Evolutionary conservation across 1,140 invertebrate species (phyloP).

Genomic region (Dendrolimus kikuchii): DNA sequence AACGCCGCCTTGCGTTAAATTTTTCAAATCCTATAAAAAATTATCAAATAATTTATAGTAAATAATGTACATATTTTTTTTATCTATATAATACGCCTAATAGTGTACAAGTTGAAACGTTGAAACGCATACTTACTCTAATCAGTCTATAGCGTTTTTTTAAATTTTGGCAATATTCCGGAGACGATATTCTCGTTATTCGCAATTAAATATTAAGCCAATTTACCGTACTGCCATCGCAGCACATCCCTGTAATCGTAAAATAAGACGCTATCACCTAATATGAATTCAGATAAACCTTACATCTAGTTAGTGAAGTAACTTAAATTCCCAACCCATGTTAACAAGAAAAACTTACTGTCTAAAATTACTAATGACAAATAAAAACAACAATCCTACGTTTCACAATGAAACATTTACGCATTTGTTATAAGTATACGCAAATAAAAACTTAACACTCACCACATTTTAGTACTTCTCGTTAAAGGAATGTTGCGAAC

Average conservation of each 20-base stretch:
- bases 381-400: conserved; percentile 61
- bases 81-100: conserved; percentile 68
- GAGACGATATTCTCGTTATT: conserved; percentile 33
- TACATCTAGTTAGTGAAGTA: conserved; percentile 64
- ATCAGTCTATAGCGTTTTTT: conserved; percentile 72
- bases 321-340: conserved; percentile 70
- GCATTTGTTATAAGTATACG: conserved; percentile 45
- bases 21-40: conserved; percentile 2
- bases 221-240: conserved; percentile 47
- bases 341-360: conserved; percentile 65
- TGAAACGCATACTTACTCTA: conserved; percentile 68
- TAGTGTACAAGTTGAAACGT: conserved; percentile 66
- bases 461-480: conserved; percentile 26
- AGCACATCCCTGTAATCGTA: conserved; percentile 69
- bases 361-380: conserved; percentile 61
- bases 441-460: conserved; percentile 68
- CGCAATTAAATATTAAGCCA: no score
- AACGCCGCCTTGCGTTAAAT: conserved; percentile 11
- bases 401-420: conserved; percentile 23
- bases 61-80: conserved; percentile 70
- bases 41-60: conserved; percentile 41
- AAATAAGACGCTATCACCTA: conserved; percentile 62
- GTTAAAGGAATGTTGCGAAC: conserved; percentile 63
- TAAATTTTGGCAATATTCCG: conserved; percentile 58
- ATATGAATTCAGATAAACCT: conserved; percentile 68